Evolutionary conservation across 2,888 invertebrate genomes (phyloP), one percentile per base, ranked within the genome.

Genomic region (Agriopis leucophaearia): DNA sequence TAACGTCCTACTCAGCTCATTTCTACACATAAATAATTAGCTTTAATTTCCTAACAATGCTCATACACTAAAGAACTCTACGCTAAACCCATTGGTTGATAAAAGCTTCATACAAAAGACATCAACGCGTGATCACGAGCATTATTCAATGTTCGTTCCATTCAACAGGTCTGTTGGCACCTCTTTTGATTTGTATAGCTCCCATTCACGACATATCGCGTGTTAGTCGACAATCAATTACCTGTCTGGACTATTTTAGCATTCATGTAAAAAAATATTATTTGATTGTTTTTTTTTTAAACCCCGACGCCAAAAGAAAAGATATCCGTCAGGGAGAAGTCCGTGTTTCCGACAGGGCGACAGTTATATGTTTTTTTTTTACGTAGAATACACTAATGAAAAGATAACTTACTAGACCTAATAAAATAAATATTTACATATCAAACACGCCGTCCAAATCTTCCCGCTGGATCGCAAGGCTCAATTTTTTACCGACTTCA

Each of bases 21-120:
- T 27, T 55, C 42, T 38, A 27, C 18, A 27, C 55, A n/a, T 44
- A 27, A 55, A 42, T 55, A 55, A 55, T 55, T n/a, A 44, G 27
- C 13, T 55, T 27, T 44, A 52, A 18, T 44, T 44, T 3, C 7
- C 18, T 55, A 55, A 55, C 42, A 55, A 55, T 27, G 55, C 55
- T 18, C 40, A 55, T n/a, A 18, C 18, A 42, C 55, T 55, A 9
- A 54, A 12, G 42, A 27, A 18, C 42, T 27, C 27, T 9, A 2
- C 8, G 27, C 9, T 13, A 27, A 42, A 55, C 8, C 15, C 15
- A 52, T 15, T 52, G 15, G 12, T 18, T 8, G 18, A 27, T 50
- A 50, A 57, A 45, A 50, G 38, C 50, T 48, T 40, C 55, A 55
- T 66, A 62, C 42, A 62, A 69, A 51, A 66, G 66, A 66, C 61